Conservation (phyloP, 2,113 vertebrate genomes). For the Emberiza fucata region DNA sequence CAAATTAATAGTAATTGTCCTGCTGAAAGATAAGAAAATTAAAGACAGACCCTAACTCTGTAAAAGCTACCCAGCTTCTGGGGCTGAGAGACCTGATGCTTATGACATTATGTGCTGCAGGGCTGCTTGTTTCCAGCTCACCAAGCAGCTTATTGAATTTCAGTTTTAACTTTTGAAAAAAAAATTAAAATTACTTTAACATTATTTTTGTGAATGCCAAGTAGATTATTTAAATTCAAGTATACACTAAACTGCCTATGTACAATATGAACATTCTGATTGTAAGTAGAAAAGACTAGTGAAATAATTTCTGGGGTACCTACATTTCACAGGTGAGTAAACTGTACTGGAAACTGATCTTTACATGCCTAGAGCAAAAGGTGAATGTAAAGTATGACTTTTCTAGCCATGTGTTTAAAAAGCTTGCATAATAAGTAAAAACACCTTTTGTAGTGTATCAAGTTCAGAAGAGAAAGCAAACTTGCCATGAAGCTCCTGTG, state of each 20-base stretch:
- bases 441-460: background rate
- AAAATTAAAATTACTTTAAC: background rate
- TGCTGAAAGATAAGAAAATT: conserved; percentile 34
- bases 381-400: background rate
- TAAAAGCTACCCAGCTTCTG: background rate
- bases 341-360: background rate
- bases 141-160: background rate
- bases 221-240: background rate
- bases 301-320: background rate
- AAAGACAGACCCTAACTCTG: background rate
- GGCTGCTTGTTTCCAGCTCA: background rate
- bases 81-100: background rate
- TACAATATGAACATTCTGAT: background rate
- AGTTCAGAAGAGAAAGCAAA: background rate
- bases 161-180: background rate
- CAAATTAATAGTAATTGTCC: background rate
- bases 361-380: background rate
- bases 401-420: background rate
- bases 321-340: background rate
- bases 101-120: background rate
- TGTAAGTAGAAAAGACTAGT: background rate
- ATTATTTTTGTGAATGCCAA: background rate
- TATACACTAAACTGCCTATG: background rate
- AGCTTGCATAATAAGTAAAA: background rate
- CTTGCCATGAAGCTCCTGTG: background rate